Percentiles rank a stretch among this genome's conserved stretches.
Evolutionary conservation across 2,888 invertebrate species (phyloP).

Genomic region (Masnerella sp.): DNA sequence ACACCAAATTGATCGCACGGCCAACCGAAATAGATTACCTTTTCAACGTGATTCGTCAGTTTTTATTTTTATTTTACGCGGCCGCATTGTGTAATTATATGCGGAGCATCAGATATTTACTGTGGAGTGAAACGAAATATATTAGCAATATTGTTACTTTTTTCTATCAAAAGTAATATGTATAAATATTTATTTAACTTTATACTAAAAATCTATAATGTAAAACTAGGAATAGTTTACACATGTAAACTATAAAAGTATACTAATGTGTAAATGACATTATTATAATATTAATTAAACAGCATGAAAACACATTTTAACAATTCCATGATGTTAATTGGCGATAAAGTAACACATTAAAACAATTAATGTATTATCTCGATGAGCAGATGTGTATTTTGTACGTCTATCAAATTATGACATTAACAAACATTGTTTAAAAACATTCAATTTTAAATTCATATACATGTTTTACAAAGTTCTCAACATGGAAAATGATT

Average conservation of each 20-base stretch:
- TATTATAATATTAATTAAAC: too few relatives aligned
- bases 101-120: slow-evolving; percentile 24
- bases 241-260: too few relatives aligned
- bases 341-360: not conserved
- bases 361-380: slow-evolving; percentile 7
- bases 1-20: slow-evolving; percentile 28
- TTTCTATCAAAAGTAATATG: too few relatives aligned
- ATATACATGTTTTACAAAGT: too few relatives aligned
- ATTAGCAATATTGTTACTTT: too few relatives aligned
- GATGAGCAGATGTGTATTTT: slow-evolving; percentile 5
- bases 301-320: too few relatives aligned
- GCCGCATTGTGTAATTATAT: slow-evolving; percentile 39
- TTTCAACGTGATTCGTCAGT: slow-evolving; percentile 45
- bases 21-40: slow-evolving; percentile 44
- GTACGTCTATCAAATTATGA: not conserved
- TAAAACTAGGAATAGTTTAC: too few relatives aligned
- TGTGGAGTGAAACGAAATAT: not conserved
- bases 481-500: too few relatives aligned
- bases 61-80: slow-evolving; percentile 38
- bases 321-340: not conserved
- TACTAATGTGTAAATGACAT: too few relatives aligned
- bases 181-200: too few relatives aligned
- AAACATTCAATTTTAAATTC: too few relatives aligned
- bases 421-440: not conserved
- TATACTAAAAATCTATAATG: too few relatives aligned